A percentile compares a stretch with the other conserved stretches of the same genome.
These are phyloP conservation scores for Xyrauchen texanus DNA, from an alignment of 2,113 vertebrate genomes.

Conservation along the genomic window DNA sequence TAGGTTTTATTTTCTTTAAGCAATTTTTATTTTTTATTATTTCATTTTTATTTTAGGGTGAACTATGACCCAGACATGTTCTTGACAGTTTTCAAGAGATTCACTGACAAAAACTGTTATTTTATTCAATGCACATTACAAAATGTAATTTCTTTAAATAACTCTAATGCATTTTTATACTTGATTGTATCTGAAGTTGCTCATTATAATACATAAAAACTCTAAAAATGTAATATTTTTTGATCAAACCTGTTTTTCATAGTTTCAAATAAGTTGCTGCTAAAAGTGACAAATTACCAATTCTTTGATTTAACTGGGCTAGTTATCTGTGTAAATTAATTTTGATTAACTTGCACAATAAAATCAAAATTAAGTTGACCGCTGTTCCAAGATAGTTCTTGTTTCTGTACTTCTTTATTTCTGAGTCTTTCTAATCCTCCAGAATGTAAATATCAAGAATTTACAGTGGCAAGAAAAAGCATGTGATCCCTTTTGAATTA, in stretches of 20 bases:
- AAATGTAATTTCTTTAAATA: background rate
- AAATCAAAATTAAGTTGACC: background rate
- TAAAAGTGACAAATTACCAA: background rate
- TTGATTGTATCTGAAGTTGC: background rate
- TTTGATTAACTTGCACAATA: background rate
- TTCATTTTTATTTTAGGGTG: background rate
- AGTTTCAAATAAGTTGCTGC: background rate
- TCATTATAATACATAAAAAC: background rate
- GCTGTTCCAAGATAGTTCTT: no score
- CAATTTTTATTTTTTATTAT: background rate
- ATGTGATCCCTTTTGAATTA: no score
- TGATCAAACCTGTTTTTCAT: background rate
- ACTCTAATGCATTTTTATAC: background rate
- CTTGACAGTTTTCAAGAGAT: background rate
- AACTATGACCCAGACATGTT: background rate
- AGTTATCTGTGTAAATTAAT: background rate
- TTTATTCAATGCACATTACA: background rate
- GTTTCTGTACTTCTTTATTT: no score
- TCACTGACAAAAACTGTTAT: background rate
- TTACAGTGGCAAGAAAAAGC: no score
- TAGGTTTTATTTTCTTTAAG: background rate
- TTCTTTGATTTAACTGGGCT: background rate
- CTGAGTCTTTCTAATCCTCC: no score
- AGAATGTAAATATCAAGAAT: no score
- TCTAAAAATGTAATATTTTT: no score